A percentile compares a stretch with the other conserved stretches of the same genome.
These are phyloP conservation scores for Thereva unica DNA, from an alignment of 2,888 invertebrate genomes.

Conservation along the genomic window DNA sequence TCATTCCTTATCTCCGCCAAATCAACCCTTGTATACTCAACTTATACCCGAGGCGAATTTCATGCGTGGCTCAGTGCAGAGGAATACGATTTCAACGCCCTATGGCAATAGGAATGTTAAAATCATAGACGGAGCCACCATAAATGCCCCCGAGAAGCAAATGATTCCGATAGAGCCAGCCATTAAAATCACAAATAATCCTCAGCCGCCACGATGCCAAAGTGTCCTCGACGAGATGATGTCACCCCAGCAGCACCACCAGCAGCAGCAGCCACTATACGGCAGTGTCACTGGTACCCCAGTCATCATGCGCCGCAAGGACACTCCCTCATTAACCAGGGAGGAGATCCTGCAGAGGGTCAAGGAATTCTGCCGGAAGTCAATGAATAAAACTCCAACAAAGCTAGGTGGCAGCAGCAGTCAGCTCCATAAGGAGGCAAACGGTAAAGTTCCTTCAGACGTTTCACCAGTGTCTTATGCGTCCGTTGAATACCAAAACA, in stretches of 20 bases:
- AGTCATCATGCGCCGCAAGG: slow-evolving; percentile 41
- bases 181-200: slow-evolving; percentile 15
- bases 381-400: slow-evolving; percentile 52
- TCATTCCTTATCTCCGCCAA: slow-evolving; percentile 31
- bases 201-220: slow-evolving; percentile 51
- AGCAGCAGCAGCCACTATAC: slow-evolving; percentile 50
- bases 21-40: slow-evolving; percentile 42
- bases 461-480: slow-evolving; percentile 55
- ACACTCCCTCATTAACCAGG: slow-evolving; percentile 47
- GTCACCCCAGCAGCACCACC: slow-evolving; percentile 46
- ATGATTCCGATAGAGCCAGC: slow-evolving; percentile 28
- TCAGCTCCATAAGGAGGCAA: slow-evolving; percentile 46
- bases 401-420: slow-evolving; percentile 30
- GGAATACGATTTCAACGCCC: slow-evolving; percentile 54
- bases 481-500: slow-evolving; percentile 50
- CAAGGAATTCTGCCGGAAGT: slow-evolving; percentile 57
- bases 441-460: slow-evolving; percentile 46
- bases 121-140: slow-evolving; percentile 48
- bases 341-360: slow-evolving; percentile 56
- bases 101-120: slow-evolving; percentile 48
- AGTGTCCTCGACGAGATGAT: slow-evolving; percentile 53
- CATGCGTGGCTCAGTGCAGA: slow-evolving; percentile 51
- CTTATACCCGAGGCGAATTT: slow-evolving; percentile 47
- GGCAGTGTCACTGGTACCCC: slow-evolving; percentile 45
- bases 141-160: slow-evolving; percentile 41